phyloP scores from a whole-genome alignment of 2,797 vertebrate species.

The Sebastolobus alascanus region DNA sequence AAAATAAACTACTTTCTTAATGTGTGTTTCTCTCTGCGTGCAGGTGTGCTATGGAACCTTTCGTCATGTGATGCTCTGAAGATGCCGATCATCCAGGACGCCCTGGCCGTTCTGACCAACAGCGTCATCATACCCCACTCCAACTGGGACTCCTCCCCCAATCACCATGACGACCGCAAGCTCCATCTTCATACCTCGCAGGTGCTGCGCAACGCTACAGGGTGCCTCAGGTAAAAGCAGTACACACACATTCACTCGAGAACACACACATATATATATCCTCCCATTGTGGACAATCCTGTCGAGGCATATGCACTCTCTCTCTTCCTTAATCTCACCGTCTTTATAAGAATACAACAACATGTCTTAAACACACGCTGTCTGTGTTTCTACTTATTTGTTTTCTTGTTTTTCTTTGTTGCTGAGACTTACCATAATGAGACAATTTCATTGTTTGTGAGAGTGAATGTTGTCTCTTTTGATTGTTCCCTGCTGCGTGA shows the following conservation, averaged over 20 bases:
- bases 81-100: constrained; percentile 99
- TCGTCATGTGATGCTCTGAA: constrained; percentile 98
- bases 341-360: neutral
- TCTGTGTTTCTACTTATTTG: neutral
- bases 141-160: constrained; percentile 95
- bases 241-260: constrained; percentile 3
- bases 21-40: neutral
- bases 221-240: constrained; percentile 94
- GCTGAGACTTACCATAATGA: constrained; percentile 5
- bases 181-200: constrained; percentile 97
- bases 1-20: neutral
- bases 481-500: constrained; percentile 19
- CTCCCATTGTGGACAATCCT: neutral
- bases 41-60: constrained; percentile 98
- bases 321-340: neutral
- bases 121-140: constrained; percentile 98
- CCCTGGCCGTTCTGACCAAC: constrained; percentile 96
- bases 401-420: neutral
- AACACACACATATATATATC: neutral
- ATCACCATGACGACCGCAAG: constrained; percentile 95
- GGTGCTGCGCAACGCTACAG: constrained; percentile 98
- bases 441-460: neutral
- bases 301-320: neutral
- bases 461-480: constrained; percentile 1
- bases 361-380: neutral